A percentile compares a stretch with the other conserved stretches of the same genome.
These are phyloP conservation scores for Ardeotis arabs DNA, from an alignment of 2,113 vertebrate species.

Conservation along the genomic window DNA sequence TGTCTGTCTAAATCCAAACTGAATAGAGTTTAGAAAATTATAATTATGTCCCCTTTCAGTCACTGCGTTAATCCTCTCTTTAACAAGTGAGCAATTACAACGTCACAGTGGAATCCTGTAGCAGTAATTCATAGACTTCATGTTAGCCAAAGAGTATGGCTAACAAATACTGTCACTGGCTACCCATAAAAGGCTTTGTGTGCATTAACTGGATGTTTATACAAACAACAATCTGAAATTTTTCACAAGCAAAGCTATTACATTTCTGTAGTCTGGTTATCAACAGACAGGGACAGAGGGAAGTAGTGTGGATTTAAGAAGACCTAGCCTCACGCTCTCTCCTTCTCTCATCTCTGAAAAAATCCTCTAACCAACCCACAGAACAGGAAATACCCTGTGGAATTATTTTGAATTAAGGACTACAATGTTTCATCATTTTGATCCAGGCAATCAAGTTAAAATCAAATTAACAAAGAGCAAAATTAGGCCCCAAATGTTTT, in stretches of 20 bases:
- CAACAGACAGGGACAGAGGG: neutral
- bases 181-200: neutral
- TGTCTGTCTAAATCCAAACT: conserved; percentile 44
- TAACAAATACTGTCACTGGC: neutral
- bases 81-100: conserved; percentile 40
- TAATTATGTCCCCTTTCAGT: conserved; percentile 27
- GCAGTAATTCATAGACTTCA: neutral
- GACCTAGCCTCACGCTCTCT: neutral
- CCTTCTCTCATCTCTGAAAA: neutral
- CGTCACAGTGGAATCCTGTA: neutral
- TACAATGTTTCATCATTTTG: neutral
- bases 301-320: neutral
- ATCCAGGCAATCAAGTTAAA: conserved; percentile 14
- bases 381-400: neutral
- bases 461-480: conserved; percentile 36
- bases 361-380: neutral
- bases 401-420: conserved; percentile 1
- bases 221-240: neutral
- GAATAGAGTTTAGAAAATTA: conserved; percentile 7
- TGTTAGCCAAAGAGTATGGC: neutral
- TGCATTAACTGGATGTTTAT: neutral
- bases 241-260: neutral
- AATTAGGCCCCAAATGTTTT: conserved; percentile 13
- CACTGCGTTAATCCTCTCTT: conserved; percentile 15
- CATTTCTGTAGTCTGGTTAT: neutral